Base-by-base conservation (phyloP, 1,140 invertebrate species). In the Trichogramma pretiosum region DNA sequence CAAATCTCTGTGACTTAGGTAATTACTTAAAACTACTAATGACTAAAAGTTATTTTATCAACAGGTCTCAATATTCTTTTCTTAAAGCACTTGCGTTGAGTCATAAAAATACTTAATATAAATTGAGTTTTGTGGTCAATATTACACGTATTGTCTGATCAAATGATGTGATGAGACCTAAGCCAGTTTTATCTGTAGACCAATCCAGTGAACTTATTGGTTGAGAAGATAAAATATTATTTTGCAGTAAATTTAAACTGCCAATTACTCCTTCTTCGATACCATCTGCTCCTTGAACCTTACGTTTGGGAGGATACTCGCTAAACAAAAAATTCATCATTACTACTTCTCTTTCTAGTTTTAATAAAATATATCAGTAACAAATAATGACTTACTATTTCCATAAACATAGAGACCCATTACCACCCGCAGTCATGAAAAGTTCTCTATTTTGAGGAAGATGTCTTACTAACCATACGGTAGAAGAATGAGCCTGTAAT, bases 361-460 rank as follows among this genome's bases (percentile, higher is more conserved):
- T 28, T 28, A 28, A 28, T 28, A 7, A 7, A 11, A 28, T 28
- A 5, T 7, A 28, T 5, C 11, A 28, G 11, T 7, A 5, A 7
- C 24, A 5, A 23, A 23, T 23, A 23, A 46, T 21, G 18, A 72
- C 75, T 78, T 74, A 91, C 87, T 96, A 96, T 79, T 94, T 88
- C 92, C 92, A 96, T 8, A 96, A 68, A 56, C 83, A 80, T 2
- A 95, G 62, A 13, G 87, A 84, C 18, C 93, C 93, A 58, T 80
- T 81, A 5, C 93, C 93, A 5, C 91, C 89, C 54, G 83, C 82
- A 0, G 92, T 93, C 56, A 88, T 78, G 62, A 95, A 96, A 11
- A 96, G 67, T 63, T 96, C 93, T 46, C 93, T 75, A 65, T 96
- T 94, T 70, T 96, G 92, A 1, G 93, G 93, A 35, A 95, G 68